Evolutionary conservation across 2,888 invertebrate genomes (phyloP).

Genomic region (Endomychus coccineus): DNA sequence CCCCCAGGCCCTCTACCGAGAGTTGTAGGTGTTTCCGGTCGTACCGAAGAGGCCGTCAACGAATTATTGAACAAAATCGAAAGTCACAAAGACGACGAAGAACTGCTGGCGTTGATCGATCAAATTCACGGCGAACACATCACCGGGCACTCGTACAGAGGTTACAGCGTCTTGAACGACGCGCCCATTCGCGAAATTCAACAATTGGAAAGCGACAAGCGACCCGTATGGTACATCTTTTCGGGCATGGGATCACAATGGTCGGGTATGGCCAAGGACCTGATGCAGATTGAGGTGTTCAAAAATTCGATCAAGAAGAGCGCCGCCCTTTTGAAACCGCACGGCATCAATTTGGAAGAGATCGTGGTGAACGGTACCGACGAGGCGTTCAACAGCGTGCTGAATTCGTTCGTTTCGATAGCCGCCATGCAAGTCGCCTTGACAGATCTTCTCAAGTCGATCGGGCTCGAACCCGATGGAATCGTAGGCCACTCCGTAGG

Average conservation of each 20-base stretch:
- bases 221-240: constrained; percentile 91
- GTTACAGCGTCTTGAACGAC: constrained; percentile 66
- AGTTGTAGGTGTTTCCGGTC: constrained; percentile 71
- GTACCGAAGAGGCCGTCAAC: constrained; percentile 73
- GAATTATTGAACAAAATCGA: constrained; percentile 57
- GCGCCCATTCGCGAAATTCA: constrained; percentile 46
- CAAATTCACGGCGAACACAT: constrained; percentile 64
- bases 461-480: constrained; percentile 83
- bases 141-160: constrained; percentile 70
- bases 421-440: constrained; percentile 94
- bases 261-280: constrained; percentile 86
- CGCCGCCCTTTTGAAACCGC: constrained; percentile 69
- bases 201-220: constrained; percentile 49
- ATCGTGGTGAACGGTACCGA: constrained; percentile 70
- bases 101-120: constrained; percentile 69
- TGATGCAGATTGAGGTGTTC: constrained; percentile 79
- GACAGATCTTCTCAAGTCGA: constrained; percentile 70
- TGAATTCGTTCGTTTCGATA: constrained; percentile 88
- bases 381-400: constrained; percentile 72
- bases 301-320: constrained; percentile 68
- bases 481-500: constrained; percentile 95
- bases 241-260: constrained; percentile 99
- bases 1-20: constrained; percentile 55
- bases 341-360: constrained; percentile 75
- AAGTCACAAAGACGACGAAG: constrained; percentile 56